Base-by-base conservation (phyloP, 1,140 invertebrate genomes). In the Aphelenchoides fujianensis region DNA sequence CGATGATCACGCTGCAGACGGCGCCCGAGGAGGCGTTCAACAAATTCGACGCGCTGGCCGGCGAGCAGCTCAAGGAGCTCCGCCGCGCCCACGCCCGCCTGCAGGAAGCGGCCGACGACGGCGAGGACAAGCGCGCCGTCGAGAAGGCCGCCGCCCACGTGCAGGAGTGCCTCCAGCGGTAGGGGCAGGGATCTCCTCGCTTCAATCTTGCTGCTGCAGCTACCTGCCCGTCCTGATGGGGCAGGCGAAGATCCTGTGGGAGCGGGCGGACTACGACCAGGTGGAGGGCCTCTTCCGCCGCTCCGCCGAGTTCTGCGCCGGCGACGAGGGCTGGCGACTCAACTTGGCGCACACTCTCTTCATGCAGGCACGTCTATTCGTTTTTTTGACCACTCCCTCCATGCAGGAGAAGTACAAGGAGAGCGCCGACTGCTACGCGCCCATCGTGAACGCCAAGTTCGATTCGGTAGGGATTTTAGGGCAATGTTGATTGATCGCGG, bases 221-320 rank as follows among this genome's bases (percentile, higher is more conserved):
- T 92, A 91, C 79, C 89, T 97, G 70, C 95, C 96, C 0, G 92
- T 98, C 12, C 88, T 98, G 7, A 98, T 98, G 95, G 93, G 95
- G 1, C 95, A 98, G 86, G 95, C 95, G 0, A 97, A 96, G 88
- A 96, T 98, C 74, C 96, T 95, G 81, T 98, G 96, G 96, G 94
- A 98, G 70, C 88, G 93, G 81, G 93, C 95, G 84, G 94, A 98
- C 84, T 98, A 97, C 83, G 86, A 89, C 1, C 93, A 96, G 85
- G 94, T 96, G 54, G 87, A 87, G 73, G 87, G 85, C 74, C 85
- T 88, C 19, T 88, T 87, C 80, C 89, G 93, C 28, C 95, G 95
- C 85, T 97, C 94, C 57, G 93, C 94, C 0, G 96, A 98, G 84
- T 98, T 98, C 85, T 98, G 95, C 82, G 95, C 93, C 79, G 94